Percentiles rank a stretch among this genome's conserved stretches.
These are phyloP conservation scores for Diachasma alloeum DNA, from an alignment of 1,140 invertebrate genomes.

Conservation along the genomic window DNA sequence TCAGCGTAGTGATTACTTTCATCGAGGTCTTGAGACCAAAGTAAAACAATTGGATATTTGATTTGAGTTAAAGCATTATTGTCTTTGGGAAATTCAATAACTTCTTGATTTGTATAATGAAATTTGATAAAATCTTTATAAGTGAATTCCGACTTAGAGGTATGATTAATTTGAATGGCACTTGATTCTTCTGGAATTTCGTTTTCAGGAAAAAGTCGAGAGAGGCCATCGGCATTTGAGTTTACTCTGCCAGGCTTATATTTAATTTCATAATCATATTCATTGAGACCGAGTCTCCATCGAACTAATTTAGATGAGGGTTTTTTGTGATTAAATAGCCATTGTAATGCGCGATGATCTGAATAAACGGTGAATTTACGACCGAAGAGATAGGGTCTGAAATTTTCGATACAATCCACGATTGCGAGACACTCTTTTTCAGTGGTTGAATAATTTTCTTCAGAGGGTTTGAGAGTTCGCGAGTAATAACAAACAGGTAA, in stretches of 20 bases:
- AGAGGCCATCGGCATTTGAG: constrained; percentile 53
- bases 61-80: constrained; percentile 34
- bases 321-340: constrained; percentile 58
- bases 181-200: neutral
- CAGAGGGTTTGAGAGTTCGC: constrained; percentile 40
- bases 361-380: constrained; percentile 13
- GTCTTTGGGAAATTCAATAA: constrained; percentile 29
- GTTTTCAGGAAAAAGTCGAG: constrained; percentile 20
- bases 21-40: constrained; percentile 43
- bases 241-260: constrained; percentile 56
- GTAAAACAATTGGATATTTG: constrained; percentile 42
- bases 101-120: constrained; percentile 39
- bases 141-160: neutral
- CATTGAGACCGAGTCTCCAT: constrained; percentile 54
- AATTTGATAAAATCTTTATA: constrained; percentile 47
- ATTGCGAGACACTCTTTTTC: constrained; percentile 45
- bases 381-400: constrained; percentile 20
- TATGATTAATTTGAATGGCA: neutral
- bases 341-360: constrained; percentile 54
- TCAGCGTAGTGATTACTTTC: constrained; percentile 37
- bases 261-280: constrained; percentile 59
- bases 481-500: constrained; percentile 34
- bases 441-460: constrained; percentile 44
- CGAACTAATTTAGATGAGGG: constrained; percentile 51
- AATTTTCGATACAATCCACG: constrained; percentile 5